These are phyloP conservation scores for Acipenser oxyrinchus DNA, from an alignment of 2,797 vertebrate genomes.

Conservation along the genomic window DNA sequence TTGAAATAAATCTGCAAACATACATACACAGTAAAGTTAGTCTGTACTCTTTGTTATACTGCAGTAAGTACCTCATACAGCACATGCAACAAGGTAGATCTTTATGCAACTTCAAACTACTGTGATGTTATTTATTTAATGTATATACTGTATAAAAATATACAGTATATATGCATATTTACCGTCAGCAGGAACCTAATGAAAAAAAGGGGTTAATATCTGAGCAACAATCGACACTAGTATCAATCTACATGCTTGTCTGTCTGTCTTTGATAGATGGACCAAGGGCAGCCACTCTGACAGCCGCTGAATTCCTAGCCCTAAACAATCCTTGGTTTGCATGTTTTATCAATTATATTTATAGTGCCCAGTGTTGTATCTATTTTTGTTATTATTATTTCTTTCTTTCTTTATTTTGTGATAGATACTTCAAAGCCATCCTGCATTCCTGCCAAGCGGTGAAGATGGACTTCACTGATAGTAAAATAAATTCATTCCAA, in stretches of 20 bases:
- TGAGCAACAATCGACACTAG: neutral
- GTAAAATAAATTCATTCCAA: no score
- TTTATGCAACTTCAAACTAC: no score
- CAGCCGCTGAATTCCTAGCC: neutral
- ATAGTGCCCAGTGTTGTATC: neutral
- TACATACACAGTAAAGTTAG: no score
- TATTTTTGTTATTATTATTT: neutral
- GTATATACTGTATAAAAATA: no score
- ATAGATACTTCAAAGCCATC: neutral
- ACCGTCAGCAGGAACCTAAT: neutral
- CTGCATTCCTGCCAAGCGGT: neutral
- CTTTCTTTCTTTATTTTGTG: no score
- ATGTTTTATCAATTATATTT: neutral
- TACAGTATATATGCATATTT: neutral
- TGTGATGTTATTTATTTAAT: no score
- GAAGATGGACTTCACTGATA: neutral
- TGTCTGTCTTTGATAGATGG: neutral
- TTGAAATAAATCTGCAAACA: conserved; percentile 9
- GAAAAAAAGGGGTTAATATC: neutral
- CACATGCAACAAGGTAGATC: no score
- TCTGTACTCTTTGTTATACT: no score
- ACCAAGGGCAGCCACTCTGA: neutral
- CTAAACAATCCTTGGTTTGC: neutral
- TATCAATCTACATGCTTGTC: no score
- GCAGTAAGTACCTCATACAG: no score